These are phyloP conservation scores for Hycleus cichorii DNA, from an alignment of 1,140 invertebrate species.

Conservation along the genomic window DNA sequence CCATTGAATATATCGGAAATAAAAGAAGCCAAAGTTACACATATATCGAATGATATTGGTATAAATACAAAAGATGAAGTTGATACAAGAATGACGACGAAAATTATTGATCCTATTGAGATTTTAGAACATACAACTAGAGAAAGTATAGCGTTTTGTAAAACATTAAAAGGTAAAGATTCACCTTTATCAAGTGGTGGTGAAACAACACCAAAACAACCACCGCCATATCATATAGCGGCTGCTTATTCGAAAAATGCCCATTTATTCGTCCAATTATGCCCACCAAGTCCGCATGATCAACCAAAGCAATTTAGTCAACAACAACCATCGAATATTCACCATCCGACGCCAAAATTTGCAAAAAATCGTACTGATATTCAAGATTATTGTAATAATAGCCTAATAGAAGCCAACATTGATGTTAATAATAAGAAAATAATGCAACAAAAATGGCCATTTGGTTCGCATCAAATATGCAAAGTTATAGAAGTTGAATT, in stretches of 20 bases:
- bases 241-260: slow-evolving; percentile 61
- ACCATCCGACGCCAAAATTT: slow-evolving; percentile 30
- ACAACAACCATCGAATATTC: slow-evolving; percentile 36
- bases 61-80: not conserved
- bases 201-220: slow-evolving; percentile 38
- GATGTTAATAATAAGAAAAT: not conserved
- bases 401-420: slow-evolving; percentile 8
- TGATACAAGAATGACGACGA: not conserved
- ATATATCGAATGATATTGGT: slow-evolving; percentile 15
- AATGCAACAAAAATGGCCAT: slow-evolving; percentile 24
- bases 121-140: slow-evolving; percentile 16
- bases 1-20: slow-evolving; percentile 32
- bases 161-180: slow-evolving; percentile 16
- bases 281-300: slow-evolving; percentile 28
- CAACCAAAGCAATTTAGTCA: slow-evolving; percentile 39
- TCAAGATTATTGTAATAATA: slow-evolving; percentile 9
- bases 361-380: slow-evolving; percentile 19
- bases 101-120: slow-evolving; percentile 17
- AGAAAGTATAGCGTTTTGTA: slow-evolving; percentile 11
- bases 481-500: slow-evolving; percentile 30
- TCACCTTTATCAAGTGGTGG: slow-evolving; percentile 2
- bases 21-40: slow-evolving; percentile 39
- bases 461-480: slow-evolving; percentile 28
- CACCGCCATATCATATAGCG: slow-evolving; percentile 63
- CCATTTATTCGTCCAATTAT: slow-evolving; percentile 33